phyloP scores from a whole-genome alignment of 2,888 invertebrate species.

The Polylopha cassiicola region DNA sequence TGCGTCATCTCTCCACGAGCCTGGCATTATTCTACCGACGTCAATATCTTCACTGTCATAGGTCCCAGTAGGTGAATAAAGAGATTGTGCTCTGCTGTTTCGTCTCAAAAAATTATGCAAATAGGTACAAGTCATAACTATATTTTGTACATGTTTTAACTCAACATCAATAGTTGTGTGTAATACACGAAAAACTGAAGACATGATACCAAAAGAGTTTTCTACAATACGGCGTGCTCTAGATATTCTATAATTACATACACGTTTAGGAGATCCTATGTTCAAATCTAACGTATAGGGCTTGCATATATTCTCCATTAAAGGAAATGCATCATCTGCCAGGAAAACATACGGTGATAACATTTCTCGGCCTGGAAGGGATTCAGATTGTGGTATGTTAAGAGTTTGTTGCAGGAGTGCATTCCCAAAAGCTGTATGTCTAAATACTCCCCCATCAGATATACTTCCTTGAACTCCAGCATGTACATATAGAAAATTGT shows the following conservation, averaged over 20 bases:
- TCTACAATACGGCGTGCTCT: constrained; percentile 4
- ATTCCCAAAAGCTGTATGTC: no score
- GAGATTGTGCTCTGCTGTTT: constrained; percentile 17
- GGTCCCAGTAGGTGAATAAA: constrained; percentile 17
- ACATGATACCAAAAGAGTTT: constrained; percentile 2
- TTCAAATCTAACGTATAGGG: no score
- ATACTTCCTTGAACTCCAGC: no score
- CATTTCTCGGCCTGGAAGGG: no score
- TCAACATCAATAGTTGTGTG: constrained; percentile 13
- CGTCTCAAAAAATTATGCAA: constrained; percentile 22
- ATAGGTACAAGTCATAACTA: constrained; percentile 22
- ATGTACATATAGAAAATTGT: no score
- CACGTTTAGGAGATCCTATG: no score
- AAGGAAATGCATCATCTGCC: no score
- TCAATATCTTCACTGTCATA: constrained; percentile 24
- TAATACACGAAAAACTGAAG: constrained; percentile 14
- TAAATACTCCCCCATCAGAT: no score
- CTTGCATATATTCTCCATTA: no score
- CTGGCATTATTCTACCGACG: constrained; percentile 20
- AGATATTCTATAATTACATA: constrained; percentile 1
- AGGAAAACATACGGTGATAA: no score
- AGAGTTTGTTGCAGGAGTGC: no score
- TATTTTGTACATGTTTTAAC: constrained; percentile 18
- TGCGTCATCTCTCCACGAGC: constrained; percentile 20
- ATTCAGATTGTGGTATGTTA: no score